phyloP scores from a whole-genome alignment of 2,888 invertebrate genomes.

The Cancer borealis region DNA sequence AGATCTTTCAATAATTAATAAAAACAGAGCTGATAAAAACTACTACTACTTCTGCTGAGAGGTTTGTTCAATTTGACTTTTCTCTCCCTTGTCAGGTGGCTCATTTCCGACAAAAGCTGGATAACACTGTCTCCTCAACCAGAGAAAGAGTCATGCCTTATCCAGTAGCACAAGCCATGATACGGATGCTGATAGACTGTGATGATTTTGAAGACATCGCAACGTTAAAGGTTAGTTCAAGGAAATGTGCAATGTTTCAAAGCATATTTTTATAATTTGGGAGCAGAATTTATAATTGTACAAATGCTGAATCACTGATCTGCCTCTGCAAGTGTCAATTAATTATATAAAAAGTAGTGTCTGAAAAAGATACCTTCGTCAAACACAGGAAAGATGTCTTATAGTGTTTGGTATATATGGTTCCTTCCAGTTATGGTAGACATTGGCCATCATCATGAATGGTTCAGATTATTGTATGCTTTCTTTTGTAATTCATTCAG shows the following conservation, averaged over 20 bases:
- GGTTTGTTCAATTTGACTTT: background rate
- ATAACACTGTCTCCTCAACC: conserved; percentile 90
- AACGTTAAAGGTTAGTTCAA: conserved; percentile 84
- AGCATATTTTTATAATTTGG: background rate
- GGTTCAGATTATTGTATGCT: too few relatives aligned
- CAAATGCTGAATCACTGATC: too few relatives aligned
- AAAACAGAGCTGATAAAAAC: too few relatives aligned
- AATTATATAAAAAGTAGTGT: too few relatives aligned
- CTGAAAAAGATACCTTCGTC: too few relatives aligned
- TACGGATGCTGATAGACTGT: conserved; percentile 95
- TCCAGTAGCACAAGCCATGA: conserved; percentile 92
- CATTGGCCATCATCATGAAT: too few relatives aligned
- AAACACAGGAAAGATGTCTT: too few relatives aligned
- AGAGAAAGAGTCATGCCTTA: conserved; percentile 87
- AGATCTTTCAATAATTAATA: too few relatives aligned
- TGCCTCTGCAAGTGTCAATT: too few relatives aligned
- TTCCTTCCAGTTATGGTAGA: too few relatives aligned
- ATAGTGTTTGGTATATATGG: too few relatives aligned
- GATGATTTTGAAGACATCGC: conserved; percentile 98
- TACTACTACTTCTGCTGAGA: background rate
- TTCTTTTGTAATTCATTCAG: too few relatives aligned
- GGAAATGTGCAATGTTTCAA: background rate
- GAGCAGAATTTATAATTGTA: background rate
- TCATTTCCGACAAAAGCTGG: conserved; percentile 91
- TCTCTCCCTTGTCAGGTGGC: conserved; percentile 83